These are phyloP conservation scores for Mormyrops attenuatus DNA, from an alignment of 2,797 vertebrate genomes.

Conservation along the genomic window DNA sequence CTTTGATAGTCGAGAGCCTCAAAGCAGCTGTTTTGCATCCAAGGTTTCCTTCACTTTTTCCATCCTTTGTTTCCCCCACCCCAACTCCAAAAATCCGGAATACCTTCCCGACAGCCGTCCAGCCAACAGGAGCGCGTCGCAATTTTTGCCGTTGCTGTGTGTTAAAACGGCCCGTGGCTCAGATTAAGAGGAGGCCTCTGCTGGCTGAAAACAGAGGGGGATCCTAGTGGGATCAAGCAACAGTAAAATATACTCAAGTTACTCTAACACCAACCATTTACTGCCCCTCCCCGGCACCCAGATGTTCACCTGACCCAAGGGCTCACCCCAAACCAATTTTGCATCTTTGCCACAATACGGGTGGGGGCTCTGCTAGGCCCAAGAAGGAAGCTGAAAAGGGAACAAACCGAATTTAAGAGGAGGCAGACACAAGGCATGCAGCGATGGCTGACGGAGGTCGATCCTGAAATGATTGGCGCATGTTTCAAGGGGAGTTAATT, in stretches of 20 bases:
- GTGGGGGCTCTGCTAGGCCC: not conserved
- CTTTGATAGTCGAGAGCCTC: conserved; percentile 52
- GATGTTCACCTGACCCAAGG: not conserved
- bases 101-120: not conserved
- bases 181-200: not conserved
- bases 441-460: not conserved
- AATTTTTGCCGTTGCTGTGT: not conserved
- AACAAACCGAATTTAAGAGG: not conserved
- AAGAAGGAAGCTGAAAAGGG: not conserved
- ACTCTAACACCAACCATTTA: not conserved
- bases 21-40: conserved; percentile 62
- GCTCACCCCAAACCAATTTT: not conserved
- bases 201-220: not conserved
- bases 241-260: conserved; percentile 1
- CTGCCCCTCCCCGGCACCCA: not conserved
- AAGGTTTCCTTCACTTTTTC: conserved; percentile 45
- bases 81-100: not conserved
- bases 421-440: not conserved
- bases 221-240: not conserved
- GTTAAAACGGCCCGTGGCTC: not conserved
- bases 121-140: not conserved
- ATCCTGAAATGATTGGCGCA: not conserved
- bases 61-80: not conserved
- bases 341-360: not conserved
- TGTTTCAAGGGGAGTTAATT: not conserved